Conservation (phyloP, 2,113 vertebrate genomes). For the Aptenodytes forsteri region DNA sequence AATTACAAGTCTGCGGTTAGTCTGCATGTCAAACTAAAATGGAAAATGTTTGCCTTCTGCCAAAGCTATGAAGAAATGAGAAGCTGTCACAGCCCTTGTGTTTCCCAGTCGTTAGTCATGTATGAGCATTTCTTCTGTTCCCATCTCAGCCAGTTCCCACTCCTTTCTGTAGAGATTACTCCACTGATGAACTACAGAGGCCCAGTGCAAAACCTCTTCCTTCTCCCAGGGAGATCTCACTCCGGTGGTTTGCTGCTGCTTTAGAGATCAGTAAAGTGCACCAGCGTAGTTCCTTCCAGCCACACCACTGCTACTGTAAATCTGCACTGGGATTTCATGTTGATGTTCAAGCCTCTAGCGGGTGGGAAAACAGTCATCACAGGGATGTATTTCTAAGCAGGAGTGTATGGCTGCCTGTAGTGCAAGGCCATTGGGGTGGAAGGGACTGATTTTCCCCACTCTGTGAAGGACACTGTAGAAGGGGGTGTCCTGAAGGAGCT, state of each 20-base stretch:
- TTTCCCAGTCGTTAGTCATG: background rate
- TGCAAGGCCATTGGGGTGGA: background rate
- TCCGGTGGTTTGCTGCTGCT: background rate
- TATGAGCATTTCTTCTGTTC: background rate
- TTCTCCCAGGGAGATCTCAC: background rate
- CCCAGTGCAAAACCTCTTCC: background rate
- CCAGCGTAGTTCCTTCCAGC: rapidly evolving
- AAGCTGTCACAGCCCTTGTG: background rate
- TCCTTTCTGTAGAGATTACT: background rate
- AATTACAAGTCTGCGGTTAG: background rate
- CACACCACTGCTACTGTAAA: background rate
- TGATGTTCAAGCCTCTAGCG: background rate
- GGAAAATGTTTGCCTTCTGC: background rate
- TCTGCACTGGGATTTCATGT: background rate
- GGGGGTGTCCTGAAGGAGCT: background rate
- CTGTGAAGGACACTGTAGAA: background rate
- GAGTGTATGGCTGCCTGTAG: background rate
- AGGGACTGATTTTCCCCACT: background rate
- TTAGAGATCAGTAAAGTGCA: background rate
- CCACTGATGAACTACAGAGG: background rate
- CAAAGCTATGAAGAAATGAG: background rate
- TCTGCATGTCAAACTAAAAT: background rate
- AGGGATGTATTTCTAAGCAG: background rate
- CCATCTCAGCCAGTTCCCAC: background rate
- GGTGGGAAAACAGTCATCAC: rapidly evolving